Base-by-base conservation (phyloP, 2,888 invertebrate species). In the Tachina grossa region DNA sequence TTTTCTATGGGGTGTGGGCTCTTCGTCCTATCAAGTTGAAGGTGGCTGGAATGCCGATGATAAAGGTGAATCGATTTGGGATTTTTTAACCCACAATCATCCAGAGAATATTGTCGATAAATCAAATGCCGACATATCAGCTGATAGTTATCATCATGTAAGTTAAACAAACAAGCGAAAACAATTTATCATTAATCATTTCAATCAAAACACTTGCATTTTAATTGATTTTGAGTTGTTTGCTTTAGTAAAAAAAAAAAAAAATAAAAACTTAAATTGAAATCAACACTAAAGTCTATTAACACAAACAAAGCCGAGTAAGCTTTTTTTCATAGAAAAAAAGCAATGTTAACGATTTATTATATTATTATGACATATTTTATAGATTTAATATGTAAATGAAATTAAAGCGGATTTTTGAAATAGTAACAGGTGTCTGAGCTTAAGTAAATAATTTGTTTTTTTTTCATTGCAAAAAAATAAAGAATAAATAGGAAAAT, bases 51-150 rank as follows among this genome's bases (percentile, higher is more conserved):
- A 93, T 88, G 91, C 88, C 14, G 92, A 92, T 72, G 94, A 94
- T 22, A 94, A 94, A 90, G 91, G 93, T 1, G 93, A 93, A 91
- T 94, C 93, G 79, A 95, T 95, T 84, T 95, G 95, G 96, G 96
- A 96, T 90, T 92, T 90, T 76, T 90, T 94, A 87, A 93, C 94
- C 1, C 94, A 94, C 91, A 93, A 93, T 0, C 92, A 92, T 39
- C 94, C 94, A 0, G 95, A 95, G 80, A 93, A 94, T 91, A 94
- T 96, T 47, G 93, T 91, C 0, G 95, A 95, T 87, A 89, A 92
- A 19, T 93, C 94, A 75, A 95, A 94, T 85, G 95, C 94, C 0
- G 95, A 95, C 88, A 89, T 94, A 1, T 93, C 95, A 0, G 93
- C 94, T 9, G 94, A 96, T 88, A 93, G 94, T 88, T 94, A 95